Evolutionary conservation across 2,113 vertebrate genomes (phyloP).

Genomic region (Perca schrenkii): DNA sequence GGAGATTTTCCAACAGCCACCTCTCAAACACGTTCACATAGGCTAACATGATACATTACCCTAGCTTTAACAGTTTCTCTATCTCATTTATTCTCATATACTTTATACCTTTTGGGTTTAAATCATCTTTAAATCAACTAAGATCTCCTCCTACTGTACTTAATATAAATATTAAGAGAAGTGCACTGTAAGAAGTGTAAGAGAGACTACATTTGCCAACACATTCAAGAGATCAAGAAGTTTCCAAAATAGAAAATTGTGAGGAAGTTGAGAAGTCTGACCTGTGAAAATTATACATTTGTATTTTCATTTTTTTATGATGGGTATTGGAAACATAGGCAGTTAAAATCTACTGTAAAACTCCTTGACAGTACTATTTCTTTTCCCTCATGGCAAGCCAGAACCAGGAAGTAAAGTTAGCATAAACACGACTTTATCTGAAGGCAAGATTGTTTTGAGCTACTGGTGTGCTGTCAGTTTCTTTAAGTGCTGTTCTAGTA

Average conservation of each 20-base stretch:
- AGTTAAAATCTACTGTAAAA: neutral
- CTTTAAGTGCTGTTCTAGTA: neutral
- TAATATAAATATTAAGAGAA: neutral
- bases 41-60: neutral
- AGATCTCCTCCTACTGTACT: neutral
- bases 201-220: neutral
- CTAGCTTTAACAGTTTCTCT: neutral
- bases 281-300: neutral
- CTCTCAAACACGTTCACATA: neutral
- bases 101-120: neutral
- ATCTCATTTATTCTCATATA: neutral
- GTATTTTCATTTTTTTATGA: too few relatives aligned
- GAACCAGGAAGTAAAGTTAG: conserved; percentile 7
- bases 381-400: neutral
- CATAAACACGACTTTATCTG: neutral
- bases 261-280: neutral
- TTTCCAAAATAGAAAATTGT: neutral
- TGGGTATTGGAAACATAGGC: neutral
- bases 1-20: neutral
- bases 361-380: neutral
- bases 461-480: neutral
- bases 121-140: neutral
- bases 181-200: neutral
- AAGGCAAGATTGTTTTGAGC: conserved; percentile 3
- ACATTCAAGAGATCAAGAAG: neutral